These are phyloP conservation scores for Simalia tracyae DNA, from an alignment of 2,797 vertebrate genomes.

Conservation along the genomic window DNA sequence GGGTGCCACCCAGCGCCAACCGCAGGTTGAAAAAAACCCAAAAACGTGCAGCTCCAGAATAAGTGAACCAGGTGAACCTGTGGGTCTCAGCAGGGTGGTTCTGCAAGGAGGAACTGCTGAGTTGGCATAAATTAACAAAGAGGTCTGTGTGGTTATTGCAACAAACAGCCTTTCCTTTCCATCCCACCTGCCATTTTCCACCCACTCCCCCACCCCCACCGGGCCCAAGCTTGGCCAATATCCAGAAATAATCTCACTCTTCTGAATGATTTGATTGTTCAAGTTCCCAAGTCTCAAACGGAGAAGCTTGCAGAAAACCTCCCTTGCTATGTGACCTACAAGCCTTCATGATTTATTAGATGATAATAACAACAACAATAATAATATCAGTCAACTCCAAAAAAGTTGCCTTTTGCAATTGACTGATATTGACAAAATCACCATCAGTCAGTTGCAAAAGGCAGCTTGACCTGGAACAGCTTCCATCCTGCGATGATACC, in stretches of 20 bases:
- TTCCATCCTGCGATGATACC: no score
- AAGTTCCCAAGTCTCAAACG: neutral
- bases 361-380: no score
- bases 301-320: neutral
- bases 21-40: neutral
- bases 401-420: no score
- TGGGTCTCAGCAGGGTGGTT: slow-evolving; percentile 11
- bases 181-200: slow-evolving; percentile 17
- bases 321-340: neutral
- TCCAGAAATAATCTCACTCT: neutral
- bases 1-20: neutral
- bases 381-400: no score
- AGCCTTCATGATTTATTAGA: neutral
- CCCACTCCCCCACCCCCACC: neutral
- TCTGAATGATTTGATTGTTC: slow-evolving; percentile 10
- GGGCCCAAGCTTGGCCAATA: slow-evolving; percentile 43
- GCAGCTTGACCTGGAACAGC: no score
- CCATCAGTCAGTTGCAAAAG: no score
- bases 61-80: neutral
- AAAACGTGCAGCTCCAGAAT: neutral
- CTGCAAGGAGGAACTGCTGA: slow-evolving; percentile 27
- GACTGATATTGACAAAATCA: no score
- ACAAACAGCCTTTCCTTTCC: neutral
- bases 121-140: slow-evolving; percentile 46
- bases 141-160: slow-evolving; percentile 15